Evolutionary conservation across 2,888 invertebrate species (phyloP).

Genomic region (Metacarcinus magister): DNA sequence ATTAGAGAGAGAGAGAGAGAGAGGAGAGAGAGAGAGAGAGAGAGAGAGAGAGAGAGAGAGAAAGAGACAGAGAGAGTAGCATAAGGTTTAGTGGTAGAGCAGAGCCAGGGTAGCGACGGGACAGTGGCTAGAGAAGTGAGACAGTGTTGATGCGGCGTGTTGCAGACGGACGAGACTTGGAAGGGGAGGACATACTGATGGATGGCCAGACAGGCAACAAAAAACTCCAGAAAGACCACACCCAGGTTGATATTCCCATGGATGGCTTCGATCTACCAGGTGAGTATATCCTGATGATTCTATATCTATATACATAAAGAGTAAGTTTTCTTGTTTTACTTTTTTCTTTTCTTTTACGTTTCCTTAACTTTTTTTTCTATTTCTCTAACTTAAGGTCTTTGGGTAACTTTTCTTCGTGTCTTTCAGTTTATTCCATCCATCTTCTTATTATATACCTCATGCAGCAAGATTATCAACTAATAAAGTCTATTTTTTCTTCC

Average conservation of each 20-base stretch:
- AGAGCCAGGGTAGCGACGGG: constrained; percentile 69
- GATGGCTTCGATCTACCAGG: constrained; percentile 80
- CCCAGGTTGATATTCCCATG: constrained; percentile 80
- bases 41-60: too few species aligned
- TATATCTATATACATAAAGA: too few species aligned
- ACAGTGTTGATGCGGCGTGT: constrained; percentile 78
- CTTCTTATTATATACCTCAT: background rate
- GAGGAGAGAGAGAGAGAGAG: background rate
- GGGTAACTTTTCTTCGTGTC: background rate
- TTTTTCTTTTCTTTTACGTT: constrained; percentile 39
- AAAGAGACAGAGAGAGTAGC: background rate
- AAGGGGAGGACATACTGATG: constrained; percentile 88
- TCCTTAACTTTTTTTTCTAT: background rate
- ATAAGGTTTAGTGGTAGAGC: background rate
- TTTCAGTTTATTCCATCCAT: background rate
- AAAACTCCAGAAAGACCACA: constrained; percentile 85
- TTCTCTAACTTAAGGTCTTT: background rate
- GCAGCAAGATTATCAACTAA: background rate
- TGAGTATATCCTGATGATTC: constrained; percentile 55
- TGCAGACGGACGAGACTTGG: constrained; percentile 88
- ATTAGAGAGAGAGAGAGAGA: background rate
- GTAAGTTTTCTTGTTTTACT: background rate
- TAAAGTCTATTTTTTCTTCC: too few species aligned
- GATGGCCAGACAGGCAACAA: constrained; percentile 94
- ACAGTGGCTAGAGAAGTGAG: constrained; percentile 78